Percentiles rank a stretch among this genome's conserved stretches.
Evolutionary conservation across 2,888 invertebrate genomes (phyloP).

Genomic region (Siphlonurus alternatus): DNA sequence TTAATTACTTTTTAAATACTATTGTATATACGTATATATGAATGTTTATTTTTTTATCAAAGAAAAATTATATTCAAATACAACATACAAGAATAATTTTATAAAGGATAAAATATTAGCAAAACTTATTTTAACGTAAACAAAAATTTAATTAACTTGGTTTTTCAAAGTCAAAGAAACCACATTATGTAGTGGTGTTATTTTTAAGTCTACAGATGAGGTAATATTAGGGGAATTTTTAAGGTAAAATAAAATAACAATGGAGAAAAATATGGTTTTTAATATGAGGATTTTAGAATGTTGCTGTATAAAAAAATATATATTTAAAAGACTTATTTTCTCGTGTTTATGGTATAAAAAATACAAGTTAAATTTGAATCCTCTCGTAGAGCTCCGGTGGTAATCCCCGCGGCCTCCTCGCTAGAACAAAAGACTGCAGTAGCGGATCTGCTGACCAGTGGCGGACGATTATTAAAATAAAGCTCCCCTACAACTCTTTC

Average conservation of each 20-base stretch:
- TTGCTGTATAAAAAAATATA: no score
- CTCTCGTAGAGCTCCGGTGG: background rate
- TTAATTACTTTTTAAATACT: no score
- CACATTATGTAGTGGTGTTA: background rate
- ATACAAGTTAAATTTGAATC: constrained; percentile 1
- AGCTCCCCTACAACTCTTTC: background rate
- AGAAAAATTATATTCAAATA: no score
- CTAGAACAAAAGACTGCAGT: background rate
- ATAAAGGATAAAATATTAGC: no score
- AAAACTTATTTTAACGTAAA: no score
- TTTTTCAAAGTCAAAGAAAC: background rate
- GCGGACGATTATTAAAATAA: constrained; percentile 1
- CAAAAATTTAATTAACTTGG: background rate
- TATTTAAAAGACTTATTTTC: background rate
- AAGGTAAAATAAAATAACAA: background rate
- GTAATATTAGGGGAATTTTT: background rate
- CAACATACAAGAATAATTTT: no score
- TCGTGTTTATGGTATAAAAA: background rate
- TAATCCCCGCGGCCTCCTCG: background rate
- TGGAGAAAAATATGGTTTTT: background rate
- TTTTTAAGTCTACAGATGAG: background rate
- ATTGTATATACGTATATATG: no score
- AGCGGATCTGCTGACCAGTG: background rate
- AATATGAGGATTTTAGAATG: no score
- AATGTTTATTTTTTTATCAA: no score